phyloP scores from a whole-genome alignment of 2,888 invertebrate genomes.

The Molanna angustata region DNA sequence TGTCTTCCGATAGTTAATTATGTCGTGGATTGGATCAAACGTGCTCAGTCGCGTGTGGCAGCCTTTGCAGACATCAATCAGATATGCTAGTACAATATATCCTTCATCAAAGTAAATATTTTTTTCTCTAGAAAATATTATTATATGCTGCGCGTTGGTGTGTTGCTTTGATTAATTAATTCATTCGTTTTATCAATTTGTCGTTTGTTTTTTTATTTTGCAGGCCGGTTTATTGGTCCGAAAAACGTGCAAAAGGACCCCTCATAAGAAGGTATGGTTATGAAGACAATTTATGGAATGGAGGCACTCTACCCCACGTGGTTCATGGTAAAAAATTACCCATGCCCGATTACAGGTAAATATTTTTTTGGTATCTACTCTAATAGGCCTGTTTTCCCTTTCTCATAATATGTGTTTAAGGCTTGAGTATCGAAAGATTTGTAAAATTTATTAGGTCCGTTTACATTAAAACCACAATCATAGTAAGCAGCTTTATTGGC shows the following conservation, averaged over 20 bases:
- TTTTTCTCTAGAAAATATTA: too few relatives aligned
- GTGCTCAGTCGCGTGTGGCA: slow-evolving; percentile 26
- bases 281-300: slow-evolving; percentile 61
- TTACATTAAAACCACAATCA: too few relatives aligned
- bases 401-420: too few relatives aligned
- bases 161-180: too few relatives aligned
- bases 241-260: slow-evolving; percentile 57
- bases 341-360: slow-evolving; percentile 64
- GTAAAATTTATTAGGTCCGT: too few relatives aligned
- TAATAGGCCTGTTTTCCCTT: too few relatives aligned
- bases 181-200: too few relatives aligned
- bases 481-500: too few relatives aligned
- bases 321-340: slow-evolving; percentile 54
- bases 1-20: slow-evolving; percentile 8
- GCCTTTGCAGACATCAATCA: slow-evolving; percentile 13
- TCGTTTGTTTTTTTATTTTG: slow-evolving; percentile 33
- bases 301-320: slow-evolving; percentile 69
- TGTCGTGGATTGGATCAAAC: slow-evolving; percentile 23
- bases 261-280: slow-evolving; percentile 69
- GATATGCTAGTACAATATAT: not conserved
- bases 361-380: too few relatives aligned
- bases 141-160: too few relatives aligned
- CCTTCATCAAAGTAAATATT: too few relatives aligned
- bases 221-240: slow-evolving; percentile 60
- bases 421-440: too few relatives aligned